These are phyloP conservation scores for Fragum whitleyi DNA, from an alignment of 2,888 invertebrate genomes.

Conservation along the genomic window DNA sequence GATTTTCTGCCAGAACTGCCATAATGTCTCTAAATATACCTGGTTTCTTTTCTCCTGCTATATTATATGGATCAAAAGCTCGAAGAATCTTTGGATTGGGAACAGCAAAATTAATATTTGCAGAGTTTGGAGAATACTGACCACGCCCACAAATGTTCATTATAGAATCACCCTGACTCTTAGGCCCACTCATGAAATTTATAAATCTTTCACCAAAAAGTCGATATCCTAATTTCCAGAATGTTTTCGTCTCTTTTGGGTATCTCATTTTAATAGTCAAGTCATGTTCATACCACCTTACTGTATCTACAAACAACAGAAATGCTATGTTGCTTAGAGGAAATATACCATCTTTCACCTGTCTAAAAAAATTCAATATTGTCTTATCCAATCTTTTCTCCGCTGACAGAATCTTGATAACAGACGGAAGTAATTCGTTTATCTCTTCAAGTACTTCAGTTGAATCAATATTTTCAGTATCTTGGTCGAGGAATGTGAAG, in stretches of 20 bases:
- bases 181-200: background rate
- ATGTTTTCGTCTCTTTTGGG: background rate
- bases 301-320: background rate
- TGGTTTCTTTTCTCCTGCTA: background rate
- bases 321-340: conserved; percentile 23
- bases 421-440: background rate
- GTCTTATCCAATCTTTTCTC: background rate
- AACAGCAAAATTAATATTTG: conserved; percentile 3
- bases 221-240: conserved; percentile 21
- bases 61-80: background rate
- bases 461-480: background rate
- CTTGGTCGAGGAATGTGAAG: background rate
- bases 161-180: background rate
- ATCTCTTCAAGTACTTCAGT: background rate
- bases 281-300: background rate
- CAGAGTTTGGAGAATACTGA: background rate
- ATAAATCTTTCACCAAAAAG: conserved; percentile 16
- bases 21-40: background rate
- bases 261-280: background rate
- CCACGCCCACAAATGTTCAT: background rate
- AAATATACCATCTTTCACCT: background rate
- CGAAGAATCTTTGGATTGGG: background rate
- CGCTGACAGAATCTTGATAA: background rate
- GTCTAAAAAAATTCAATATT: background rate
- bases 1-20: background rate